Evolutionary conservation across 2,888 invertebrate species (phyloP), one percentile per base, ranked within the genome.

Genomic region (Tinea pellionella): DNA sequence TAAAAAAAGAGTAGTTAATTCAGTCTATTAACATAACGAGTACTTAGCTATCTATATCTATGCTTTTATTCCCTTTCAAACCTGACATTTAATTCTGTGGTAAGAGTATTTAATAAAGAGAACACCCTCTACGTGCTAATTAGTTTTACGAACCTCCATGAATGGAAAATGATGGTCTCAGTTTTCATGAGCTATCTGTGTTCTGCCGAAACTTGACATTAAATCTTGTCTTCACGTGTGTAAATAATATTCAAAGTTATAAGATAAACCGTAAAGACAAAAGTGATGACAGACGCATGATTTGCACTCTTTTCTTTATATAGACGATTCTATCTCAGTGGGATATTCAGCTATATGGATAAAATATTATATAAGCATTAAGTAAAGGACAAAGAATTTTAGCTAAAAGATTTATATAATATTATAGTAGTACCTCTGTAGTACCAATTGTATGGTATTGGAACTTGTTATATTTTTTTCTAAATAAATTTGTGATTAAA

Each of bases 101-200:
- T 15, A 47, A 47, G 47, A 12, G 9, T 47, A 13, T 47, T 47
- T 47, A 15, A 47, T 47, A 47, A 47, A 3, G 16, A 18, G 18
- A 47, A 47, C 47, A 47, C 47, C n/a, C 43, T 29, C 12, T 55
- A 62, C 60, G 62, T 59, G 62, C 37, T 60, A 62, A 62, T 62
- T 62, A 60, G 62, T 57, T 51, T 60, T 62, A 61, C 55, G 61
- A 60, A 29, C 41, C 30, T 16, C 16, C 8, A 12, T 42, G 59
- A 59, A 59, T 37, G 9, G 37, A 37, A 24, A 42, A 59, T n/a
- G 2, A 13, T 58, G 18, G 58, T 32, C 30, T 37, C 15, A 58
- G 58, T 15, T 55, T 55, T 55, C 24, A 55, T 3, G 55, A 55
- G 24, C 19, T 47, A 47, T 47, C 18, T 3, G 2, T 16, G 47